Percentiles rank a stretch among this genome's conserved stretches.
These are phyloP conservation scores for Nephrotoma appendiculata DNA, from an alignment of 2,888 invertebrate species.

Conservation along the genomic window DNA sequence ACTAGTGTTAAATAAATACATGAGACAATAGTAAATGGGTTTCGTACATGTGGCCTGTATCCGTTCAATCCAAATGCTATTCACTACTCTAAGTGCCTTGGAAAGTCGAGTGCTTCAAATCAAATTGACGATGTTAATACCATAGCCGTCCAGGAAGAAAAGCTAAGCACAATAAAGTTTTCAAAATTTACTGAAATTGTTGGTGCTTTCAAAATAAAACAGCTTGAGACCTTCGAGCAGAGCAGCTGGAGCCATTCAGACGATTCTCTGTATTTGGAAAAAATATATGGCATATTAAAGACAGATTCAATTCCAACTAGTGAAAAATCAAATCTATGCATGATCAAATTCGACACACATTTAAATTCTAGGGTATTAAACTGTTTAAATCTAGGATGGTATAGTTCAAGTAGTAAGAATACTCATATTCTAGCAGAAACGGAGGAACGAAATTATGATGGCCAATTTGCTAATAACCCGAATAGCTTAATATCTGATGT, in stretches of 20 bases:
- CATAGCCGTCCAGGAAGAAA: neutral
- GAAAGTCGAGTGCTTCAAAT: neutral
- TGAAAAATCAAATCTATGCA: neutral
- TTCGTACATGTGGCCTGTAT: neutral
- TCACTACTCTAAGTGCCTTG: neutral
- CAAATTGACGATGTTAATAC: too few relatives aligned
- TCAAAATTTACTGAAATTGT: neutral
- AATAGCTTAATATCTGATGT: too few relatives aligned
- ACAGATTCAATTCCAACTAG: too few relatives aligned
- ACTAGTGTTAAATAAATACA: neutral
- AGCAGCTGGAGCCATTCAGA: neutral
- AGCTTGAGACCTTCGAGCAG: neutral
- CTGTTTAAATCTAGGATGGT: too few relatives aligned
- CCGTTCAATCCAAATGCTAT: neutral
- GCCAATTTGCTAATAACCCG: too few relatives aligned
- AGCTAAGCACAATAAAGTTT: neutral
- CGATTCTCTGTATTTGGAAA: neutral
- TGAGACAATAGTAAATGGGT: neutral
- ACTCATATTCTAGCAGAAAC: too few relatives aligned
- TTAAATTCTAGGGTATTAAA: too few relatives aligned
- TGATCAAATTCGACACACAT: too few relatives aligned
- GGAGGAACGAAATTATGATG: too few relatives aligned
- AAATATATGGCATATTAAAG: neutral
- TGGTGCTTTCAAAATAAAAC: neutral
- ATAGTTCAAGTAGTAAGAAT: too few relatives aligned